A percentile compares a stretch with the other conserved stretches of the same genome.
These are phyloP conservation scores for Chrysomela aeneicollis DNA, from an alignment of 2,888 invertebrate genomes.

Conservation along the genomic window DNA sequence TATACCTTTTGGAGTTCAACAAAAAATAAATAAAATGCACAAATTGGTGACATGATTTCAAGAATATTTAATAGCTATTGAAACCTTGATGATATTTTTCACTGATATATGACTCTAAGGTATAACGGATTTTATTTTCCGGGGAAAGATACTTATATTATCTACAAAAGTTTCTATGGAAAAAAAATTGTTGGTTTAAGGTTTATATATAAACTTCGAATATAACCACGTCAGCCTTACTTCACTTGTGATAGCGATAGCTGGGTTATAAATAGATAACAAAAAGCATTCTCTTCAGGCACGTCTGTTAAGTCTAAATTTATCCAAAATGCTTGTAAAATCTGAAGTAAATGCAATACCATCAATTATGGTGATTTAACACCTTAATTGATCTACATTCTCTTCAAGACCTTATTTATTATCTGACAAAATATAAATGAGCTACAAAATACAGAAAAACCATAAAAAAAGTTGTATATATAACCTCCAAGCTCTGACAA, in stretches of 20 bases:
- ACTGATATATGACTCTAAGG: too few relatives aligned
- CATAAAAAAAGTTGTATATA: slow-evolving; percentile 5
- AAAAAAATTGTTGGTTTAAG: slow-evolving; percentile 19
- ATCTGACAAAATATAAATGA: slow-evolving; percentile 52
- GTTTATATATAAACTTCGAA: too few relatives aligned
- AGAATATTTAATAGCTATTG: too few relatives aligned
- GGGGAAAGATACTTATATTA: too few relatives aligned
- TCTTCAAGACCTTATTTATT: slow-evolving; percentile 49
- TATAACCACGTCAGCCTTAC: slow-evolving; percentile 48
- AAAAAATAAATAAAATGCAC: too few relatives aligned
- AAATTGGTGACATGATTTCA: too few relatives aligned
- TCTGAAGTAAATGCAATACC: slow-evolving; percentile 50
- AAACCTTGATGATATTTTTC: too few relatives aligned
- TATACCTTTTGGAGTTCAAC: too few relatives aligned
- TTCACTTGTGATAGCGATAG: slow-evolving; percentile 43
- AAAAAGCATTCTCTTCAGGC: slow-evolving; percentile 48
- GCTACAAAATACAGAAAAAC: slow-evolving; percentile 43
- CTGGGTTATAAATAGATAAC: slow-evolving; percentile 50
- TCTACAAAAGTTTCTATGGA: too few relatives aligned
- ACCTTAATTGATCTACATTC: slow-evolving; percentile 51
- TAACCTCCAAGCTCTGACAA: slow-evolving; percentile 30
- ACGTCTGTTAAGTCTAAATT: slow-evolving; percentile 49
- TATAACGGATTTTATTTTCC: too few relatives aligned
- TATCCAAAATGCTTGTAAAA: slow-evolving; percentile 48
- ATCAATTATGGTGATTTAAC: slow-evolving; percentile 55